phyloP scores from a whole-genome alignment of 2,888 invertebrate species.

The Philaethria dido region DNA sequence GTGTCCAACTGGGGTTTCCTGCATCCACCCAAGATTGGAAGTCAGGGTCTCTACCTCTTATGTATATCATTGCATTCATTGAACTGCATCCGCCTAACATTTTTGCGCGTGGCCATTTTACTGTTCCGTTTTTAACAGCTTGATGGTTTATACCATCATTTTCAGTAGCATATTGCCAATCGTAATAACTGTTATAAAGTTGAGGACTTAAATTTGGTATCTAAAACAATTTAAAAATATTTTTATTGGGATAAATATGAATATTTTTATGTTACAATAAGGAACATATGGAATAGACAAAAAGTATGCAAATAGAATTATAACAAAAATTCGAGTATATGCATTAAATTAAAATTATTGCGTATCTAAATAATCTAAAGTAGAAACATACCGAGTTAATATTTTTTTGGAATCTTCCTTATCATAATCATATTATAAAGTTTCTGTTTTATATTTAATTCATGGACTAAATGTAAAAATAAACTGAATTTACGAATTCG shows the following conservation, averaged over 20 bases:
- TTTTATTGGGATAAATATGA: not conserved
- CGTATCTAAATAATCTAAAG: no score
- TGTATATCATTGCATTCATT: conserved; percentile 83
- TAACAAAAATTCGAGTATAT: no score
- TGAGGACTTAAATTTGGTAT: conserved; percentile 50
- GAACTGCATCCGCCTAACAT: conserved; percentile 83
- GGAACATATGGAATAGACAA: no score
- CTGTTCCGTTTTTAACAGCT: conserved; percentile 74
- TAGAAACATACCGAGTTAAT: no score
- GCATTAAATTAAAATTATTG: no score
- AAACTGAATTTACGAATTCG: no score
- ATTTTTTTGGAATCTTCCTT: no score
- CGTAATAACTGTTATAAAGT: conserved; percentile 79
- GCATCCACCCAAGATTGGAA: conserved; percentile 79
- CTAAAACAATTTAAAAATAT: conserved; percentile 44
- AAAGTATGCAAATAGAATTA: no score
- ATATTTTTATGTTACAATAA: not conserved
- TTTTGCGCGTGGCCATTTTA: conserved; percentile 85
- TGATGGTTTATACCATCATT: conserved; percentile 88
- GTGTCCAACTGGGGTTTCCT: conserved; percentile 83
- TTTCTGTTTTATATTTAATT: no score
- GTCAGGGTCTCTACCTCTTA: conserved; percentile 77
- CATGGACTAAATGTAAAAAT: no score
- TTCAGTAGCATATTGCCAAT: conserved; percentile 93
- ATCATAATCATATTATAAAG: no score